Evolutionary conservation across 2,888 invertebrate genomes (phyloP).

Genomic region (Nemoura dubitans): DNA sequence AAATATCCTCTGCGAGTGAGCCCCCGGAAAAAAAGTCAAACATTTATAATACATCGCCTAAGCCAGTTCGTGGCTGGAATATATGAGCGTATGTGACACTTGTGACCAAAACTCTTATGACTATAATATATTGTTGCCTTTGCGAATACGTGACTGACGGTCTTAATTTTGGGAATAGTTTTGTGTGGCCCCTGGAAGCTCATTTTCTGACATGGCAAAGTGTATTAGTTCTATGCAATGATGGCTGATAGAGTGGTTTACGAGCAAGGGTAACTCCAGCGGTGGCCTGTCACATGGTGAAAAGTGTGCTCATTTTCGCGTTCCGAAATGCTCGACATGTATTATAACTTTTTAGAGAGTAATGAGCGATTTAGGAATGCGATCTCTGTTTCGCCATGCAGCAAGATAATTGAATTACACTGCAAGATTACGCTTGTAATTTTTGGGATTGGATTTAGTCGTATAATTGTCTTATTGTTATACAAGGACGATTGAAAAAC

Average conservation of each 20-base stretch:
- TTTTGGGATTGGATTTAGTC: neutral
- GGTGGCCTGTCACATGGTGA: neutral
- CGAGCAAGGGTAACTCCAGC: neutral
- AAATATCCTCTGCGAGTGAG: neutral
- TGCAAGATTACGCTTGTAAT: neutral
- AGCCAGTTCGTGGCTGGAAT: constrained; percentile 29
- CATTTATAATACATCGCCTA: constrained; percentile 35
- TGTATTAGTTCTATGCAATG: neutral
- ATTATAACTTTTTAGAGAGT: too few relatives aligned
- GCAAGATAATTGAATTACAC: neutral
- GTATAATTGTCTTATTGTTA: neutral
- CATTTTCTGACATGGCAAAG: constrained; percentile 16
- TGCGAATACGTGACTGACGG: constrained; percentile 34
- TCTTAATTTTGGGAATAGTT: constrained; percentile 40
- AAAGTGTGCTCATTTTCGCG: neutral
- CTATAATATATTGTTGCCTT: constrained; percentile 35
- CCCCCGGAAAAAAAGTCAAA: neutral
- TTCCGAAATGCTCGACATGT: neutral
- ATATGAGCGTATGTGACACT: constrained; percentile 35
- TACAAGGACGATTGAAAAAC: neutral
- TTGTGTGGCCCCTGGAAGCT: constrained; percentile 27
- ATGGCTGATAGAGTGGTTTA: neutral
- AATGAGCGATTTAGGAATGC: too few relatives aligned
- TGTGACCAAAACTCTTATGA: constrained; percentile 20
- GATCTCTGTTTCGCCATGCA: neutral